Percentiles rank a stretch among this genome's conserved stretches.
These are phyloP conservation scores for Plagodis pulveraria DNA, from an alignment of 2,888 invertebrate species.

Conservation along the genomic window DNA sequence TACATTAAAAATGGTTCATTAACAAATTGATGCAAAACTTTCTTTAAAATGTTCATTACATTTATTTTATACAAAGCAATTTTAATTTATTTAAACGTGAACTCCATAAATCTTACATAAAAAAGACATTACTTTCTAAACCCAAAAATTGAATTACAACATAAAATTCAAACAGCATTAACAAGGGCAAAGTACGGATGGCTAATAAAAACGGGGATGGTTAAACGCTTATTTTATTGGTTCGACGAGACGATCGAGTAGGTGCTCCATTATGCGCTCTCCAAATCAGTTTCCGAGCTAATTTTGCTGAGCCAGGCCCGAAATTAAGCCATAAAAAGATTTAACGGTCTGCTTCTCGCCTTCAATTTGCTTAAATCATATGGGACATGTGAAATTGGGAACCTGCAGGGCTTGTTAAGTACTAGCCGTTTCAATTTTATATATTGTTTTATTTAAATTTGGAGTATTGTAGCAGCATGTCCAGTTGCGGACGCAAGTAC, in stretches of 20 bases:
- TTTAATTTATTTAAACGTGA: neutral
- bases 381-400: slow-evolving; percentile 42
- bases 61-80: neutral
- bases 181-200: slow-evolving; percentile 32
- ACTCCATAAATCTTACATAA: slow-evolving; percentile 17
- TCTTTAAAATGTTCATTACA: no score
- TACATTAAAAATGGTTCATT: no score
- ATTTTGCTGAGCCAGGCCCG: slow-evolving; percentile 42
- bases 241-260: slow-evolving; percentile 23
- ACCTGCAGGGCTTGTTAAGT: slow-evolving; percentile 10
- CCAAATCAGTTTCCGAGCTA: slow-evolving; percentile 41
- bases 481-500: no score
- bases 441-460: no score
- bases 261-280: slow-evolving; percentile 23
- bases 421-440: neutral
- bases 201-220: slow-evolving; percentile 36
- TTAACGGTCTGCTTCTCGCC: slow-evolving; percentile 53
- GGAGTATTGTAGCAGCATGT: no score
- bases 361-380: slow-evolving; percentile 56
- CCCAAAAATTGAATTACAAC: slow-evolving; percentile 23
- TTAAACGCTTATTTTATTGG: slow-evolving; percentile 48
- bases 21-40: no score
- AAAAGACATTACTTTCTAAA: slow-evolving; percentile 19
- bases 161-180: slow-evolving; percentile 41
- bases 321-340: slow-evolving; percentile 53